A percentile compares a stretch with the other conserved stretches of the same genome.
Evolutionary conservation across 1,140 invertebrate species (phyloP).

Genomic region (Paraescarpia echinospica): DNA sequence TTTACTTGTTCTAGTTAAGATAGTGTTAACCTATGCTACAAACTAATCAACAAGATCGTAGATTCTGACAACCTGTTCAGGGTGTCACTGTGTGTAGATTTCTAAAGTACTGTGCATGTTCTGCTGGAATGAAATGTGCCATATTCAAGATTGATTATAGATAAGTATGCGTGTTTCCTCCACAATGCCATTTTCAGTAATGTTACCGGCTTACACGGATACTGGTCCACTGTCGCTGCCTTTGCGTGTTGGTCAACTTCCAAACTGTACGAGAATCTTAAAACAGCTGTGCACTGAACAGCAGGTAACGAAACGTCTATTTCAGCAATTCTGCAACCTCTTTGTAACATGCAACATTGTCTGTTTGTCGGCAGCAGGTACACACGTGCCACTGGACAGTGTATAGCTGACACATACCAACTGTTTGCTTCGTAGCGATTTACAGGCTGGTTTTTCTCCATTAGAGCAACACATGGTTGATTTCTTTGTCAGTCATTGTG

Average conservation of each 20-base stretch:
- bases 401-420: background rate
- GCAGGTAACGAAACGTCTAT: background rate
- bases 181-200: background rate
- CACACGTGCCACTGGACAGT: background rate
- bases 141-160: background rate
- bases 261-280: background rate
- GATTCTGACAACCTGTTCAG: background rate
- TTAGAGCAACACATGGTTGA: background rate
- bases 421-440: background rate
- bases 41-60: background rate
- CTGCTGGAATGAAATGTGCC: background rate
- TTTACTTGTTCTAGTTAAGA: slow-evolving; percentile 2
- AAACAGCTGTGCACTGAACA: background rate
- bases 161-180: background rate
- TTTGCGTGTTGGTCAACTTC: background rate
- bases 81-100: background rate
- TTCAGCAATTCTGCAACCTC: background rate
- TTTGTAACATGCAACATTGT: background rate
- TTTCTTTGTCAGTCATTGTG: background rate
- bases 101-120: background rate
- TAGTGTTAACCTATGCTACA: background rate
- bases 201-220: background rate
- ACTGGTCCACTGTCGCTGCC: background rate
- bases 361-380: background rate
- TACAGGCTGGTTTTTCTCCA: background rate